These are phyloP conservation scores for Anodontia alba DNA, from an alignment of 2,888 invertebrate genomes.

Conservation along the genomic window DNA sequence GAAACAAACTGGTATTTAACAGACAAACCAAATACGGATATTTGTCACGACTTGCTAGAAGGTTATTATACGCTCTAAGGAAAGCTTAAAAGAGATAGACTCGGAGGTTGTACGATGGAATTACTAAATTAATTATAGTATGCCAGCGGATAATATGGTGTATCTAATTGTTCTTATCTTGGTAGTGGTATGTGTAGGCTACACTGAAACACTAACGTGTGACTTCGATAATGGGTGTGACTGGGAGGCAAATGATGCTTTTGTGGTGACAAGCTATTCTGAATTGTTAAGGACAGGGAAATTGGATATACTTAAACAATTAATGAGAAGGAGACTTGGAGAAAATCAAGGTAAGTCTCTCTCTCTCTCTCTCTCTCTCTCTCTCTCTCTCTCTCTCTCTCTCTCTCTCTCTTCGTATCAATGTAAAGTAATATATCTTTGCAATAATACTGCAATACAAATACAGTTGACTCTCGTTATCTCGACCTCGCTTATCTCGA, in stretches of 20 bases:
- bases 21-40: neutral
- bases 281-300: neutral
- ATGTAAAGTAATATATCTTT: too few relatives aligned
- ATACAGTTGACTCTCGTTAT: too few relatives aligned
- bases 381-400: too few relatives aligned
- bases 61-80: neutral
- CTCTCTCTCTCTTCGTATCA: too few relatives aligned
- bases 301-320: neutral
- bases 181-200: neutral
- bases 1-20: conserved; percentile 1
- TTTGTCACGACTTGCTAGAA: neutral
- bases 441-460: too few relatives aligned
- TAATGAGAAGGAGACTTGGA: neutral
- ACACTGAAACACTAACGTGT: neutral
- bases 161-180: neutral
- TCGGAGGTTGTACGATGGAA: neutral
- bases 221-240: neutral
- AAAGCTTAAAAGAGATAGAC: neutral
- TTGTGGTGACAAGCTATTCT: neutral
- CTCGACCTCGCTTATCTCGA: too few relatives aligned
- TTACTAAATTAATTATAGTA: neutral
- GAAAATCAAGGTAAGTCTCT: neutral
- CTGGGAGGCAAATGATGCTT: neutral
- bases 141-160: neutral
- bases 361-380: too few relatives aligned